phyloP scores from a whole-genome alignment of 1,140 invertebrate genomes.

The Asbolus verrucosus region DNA sequence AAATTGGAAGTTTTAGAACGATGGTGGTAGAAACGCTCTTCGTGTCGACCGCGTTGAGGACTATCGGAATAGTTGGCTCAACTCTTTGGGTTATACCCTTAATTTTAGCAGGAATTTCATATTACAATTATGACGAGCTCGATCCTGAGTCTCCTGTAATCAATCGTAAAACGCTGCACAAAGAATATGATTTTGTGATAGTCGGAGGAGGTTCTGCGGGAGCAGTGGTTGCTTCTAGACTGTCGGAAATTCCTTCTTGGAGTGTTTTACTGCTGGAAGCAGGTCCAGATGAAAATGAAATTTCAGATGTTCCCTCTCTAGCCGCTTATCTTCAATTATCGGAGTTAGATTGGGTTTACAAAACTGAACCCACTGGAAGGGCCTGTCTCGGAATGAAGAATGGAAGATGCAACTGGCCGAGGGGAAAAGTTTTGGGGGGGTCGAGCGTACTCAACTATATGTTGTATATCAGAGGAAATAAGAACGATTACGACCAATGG shows the following conservation, averaged over 20 bases:
- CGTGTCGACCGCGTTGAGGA: slow-evolving; percentile 80
- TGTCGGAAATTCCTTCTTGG: slow-evolving; percentile 86
- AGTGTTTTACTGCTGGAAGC: slow-evolving; percentile 90
- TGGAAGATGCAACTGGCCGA: slow-evolving; percentile 84
- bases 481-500: slow-evolving; percentile 92
- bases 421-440: slow-evolving; percentile 89
- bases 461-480: slow-evolving; percentile 91
- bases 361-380: slow-evolving; percentile 87
- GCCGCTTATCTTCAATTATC: slow-evolving; percentile 89
- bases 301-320: slow-evolving; percentile 88
- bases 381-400: slow-evolving; percentile 81
- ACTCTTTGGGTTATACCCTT: slow-evolving; percentile 86
- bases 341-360: slow-evolving; percentile 92
- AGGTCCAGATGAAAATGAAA: slow-evolving; percentile 92
- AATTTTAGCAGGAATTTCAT: slow-evolving; percentile 83
- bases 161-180: slow-evolving; percentile 68
- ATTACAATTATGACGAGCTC: slow-evolving; percentile 82
- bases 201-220: slow-evolving; percentile 94
- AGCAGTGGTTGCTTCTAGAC: slow-evolving; percentile 89
- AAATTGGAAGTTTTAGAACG: slow-evolving; percentile 46
- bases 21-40: slow-evolving; percentile 81
- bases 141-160: slow-evolving; percentile 82
- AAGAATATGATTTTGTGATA: slow-evolving; percentile 87
- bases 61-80: slow-evolving; percentile 78
- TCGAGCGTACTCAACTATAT: slow-evolving; percentile 95